These are phyloP conservation scores for Hypena proboscidalis DNA, from an alignment of 2,888 invertebrate species.

Conservation along the genomic window DNA sequence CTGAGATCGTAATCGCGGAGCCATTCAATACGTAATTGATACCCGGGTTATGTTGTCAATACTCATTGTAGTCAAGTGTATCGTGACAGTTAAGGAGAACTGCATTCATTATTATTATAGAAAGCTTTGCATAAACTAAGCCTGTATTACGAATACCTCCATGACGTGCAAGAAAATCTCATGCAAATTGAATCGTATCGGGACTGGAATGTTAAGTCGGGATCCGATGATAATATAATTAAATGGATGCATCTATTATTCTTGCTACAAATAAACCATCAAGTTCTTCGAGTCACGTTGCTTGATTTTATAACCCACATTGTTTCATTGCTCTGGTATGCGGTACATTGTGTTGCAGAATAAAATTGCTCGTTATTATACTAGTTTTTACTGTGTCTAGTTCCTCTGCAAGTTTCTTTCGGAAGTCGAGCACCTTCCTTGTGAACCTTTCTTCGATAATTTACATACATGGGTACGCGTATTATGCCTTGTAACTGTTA, in stretches of 20 bases:
- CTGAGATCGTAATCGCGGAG: conserved; percentile 52
- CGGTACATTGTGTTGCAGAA: conserved; percentile 11
- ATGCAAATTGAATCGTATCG: conserved; percentile 39
- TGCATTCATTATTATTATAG: conserved; percentile 41
- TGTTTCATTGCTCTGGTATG: conserved; percentile 19
- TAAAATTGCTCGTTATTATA: conserved; percentile 27
- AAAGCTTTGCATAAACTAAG: conserved; percentile 29
- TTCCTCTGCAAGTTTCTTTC: conserved; percentile 39
- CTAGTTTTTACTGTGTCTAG: conserved; percentile 32
- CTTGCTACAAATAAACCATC: conserved; percentile 27
- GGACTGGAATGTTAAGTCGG: conserved; percentile 14
- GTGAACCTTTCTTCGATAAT: conserved; percentile 61
- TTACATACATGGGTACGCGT: conserved; percentile 49
- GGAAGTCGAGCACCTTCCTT: conserved; percentile 61
- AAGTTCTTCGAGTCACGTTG: conserved; percentile 19
- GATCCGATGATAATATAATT: conserved; percentile 30
- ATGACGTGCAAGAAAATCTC: conserved; percentile 27
- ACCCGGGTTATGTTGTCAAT: conserved; percentile 52
- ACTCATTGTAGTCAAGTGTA: conserved; percentile 50
- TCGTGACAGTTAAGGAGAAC: conserved; percentile 39
- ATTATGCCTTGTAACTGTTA: conserved; percentile 38
- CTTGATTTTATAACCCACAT: conserved; percentile 28
- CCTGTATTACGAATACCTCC: conserved; percentile 2
- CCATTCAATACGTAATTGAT: conserved; percentile 55
- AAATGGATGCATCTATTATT: conserved; percentile 28